These are phyloP conservation scores for Mixornis gularis DNA, from an alignment of 2,113 vertebrate species.

Conservation along the genomic window DNA sequence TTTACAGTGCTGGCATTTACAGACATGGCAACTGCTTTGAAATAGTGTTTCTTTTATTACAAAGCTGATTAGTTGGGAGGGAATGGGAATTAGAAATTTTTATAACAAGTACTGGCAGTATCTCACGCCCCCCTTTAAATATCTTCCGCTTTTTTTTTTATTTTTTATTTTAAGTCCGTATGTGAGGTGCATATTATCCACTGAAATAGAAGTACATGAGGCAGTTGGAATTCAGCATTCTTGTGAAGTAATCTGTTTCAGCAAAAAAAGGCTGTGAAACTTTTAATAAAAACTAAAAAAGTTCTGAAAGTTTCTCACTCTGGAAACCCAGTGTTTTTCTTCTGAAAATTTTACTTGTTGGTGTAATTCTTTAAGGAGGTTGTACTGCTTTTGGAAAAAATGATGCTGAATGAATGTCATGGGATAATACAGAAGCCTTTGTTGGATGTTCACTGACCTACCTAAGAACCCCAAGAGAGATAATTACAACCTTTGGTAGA, in stretches of 20 bases:
- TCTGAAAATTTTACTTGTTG: not conserved
- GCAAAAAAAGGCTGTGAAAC: not conserved
- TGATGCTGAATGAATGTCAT: not conserved
- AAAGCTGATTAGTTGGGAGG: not conserved
- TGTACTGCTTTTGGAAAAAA: not conserved
- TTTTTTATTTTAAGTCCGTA: not conserved
- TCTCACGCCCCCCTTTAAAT: not conserved
- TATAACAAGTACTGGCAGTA: not conserved
- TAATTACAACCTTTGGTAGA: conserved; percentile 4
- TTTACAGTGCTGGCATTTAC: not conserved
- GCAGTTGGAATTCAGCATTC: not conserved
- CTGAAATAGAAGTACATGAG: not conserved
- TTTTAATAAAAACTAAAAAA: not conserved
- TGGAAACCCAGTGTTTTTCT: not conserved
- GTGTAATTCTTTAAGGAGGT: not conserved
- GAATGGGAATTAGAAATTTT: not conserved
- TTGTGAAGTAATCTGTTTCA: not conserved
- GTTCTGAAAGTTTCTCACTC: not conserved
- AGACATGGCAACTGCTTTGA: not conserved
- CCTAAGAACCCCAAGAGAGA: not conserved
- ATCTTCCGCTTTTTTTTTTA: not conserved
- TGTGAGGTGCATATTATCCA: not conserved
- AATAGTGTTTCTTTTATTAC: not conserved
- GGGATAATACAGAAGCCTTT: not conserved
- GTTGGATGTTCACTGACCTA: conserved; percentile 1